These are phyloP conservation scores for Diarsia brunnea DNA, from an alignment of 2,888 invertebrate genomes.

Conservation along the genomic window DNA sequence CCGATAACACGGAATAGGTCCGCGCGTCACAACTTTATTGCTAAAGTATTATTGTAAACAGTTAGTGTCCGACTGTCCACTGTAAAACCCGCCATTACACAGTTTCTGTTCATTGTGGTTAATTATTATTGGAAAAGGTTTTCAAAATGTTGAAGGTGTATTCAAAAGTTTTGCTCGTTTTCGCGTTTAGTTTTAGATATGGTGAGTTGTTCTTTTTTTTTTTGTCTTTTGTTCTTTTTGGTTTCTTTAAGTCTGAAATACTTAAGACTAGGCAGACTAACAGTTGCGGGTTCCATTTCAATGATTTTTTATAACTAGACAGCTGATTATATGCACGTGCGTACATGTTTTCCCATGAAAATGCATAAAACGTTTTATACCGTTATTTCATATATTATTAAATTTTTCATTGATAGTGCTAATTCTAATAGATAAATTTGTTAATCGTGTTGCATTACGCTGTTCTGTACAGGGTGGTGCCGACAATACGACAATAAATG, in stretches of 20 bases:
- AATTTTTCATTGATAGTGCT: too few species aligned
- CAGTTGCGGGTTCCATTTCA: neutral
- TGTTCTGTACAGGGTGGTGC: too few species aligned
- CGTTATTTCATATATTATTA: too few species aligned
- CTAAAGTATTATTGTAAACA: slow-evolving; percentile 66
- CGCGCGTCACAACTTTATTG: slow-evolving; percentile 40
- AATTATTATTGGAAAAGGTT: neutral
- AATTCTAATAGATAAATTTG: too few species aligned
- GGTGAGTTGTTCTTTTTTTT: slow-evolving; percentile 32
- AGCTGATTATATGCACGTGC: too few species aligned
- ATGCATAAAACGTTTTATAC: too few species aligned
- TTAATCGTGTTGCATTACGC: too few species aligned
- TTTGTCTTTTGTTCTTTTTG: neutral
- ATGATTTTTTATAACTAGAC: neutral
- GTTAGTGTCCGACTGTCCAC: slow-evolving; percentile 60
- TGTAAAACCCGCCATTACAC: slow-evolving; percentile 57
- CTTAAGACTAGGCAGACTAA: too few species aligned
- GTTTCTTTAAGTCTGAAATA: neutral
- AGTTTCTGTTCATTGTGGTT: neutral
- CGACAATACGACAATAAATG: too few species aligned
- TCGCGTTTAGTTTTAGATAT: slow-evolving; percentile 46
- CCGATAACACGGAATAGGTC: slow-evolving; percentile 60
- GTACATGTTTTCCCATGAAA: too few species aligned
- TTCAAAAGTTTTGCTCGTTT: slow-evolving; percentile 38
- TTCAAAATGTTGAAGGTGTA: slow-evolving; percentile 48